Evolutionary conservation across 92 coral and sea anemone genomes (phyloP).

Genomic region (Palythoa caribaeorum): DNA sequence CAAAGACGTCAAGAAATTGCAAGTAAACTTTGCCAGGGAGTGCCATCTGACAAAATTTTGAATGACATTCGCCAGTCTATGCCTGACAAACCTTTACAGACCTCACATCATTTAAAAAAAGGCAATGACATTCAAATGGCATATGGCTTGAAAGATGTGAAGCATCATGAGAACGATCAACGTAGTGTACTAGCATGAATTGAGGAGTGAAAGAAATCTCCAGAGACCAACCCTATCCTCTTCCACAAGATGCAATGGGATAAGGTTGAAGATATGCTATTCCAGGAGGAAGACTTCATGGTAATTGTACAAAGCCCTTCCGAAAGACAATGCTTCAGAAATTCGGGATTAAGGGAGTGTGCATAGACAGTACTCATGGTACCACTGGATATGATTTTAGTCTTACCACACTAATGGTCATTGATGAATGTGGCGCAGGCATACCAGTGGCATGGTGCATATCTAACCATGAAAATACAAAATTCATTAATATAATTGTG

Average conservation of each 20-base stretch:
- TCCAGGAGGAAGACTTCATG: constrained; percentile 54
- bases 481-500: constrained; percentile 52
- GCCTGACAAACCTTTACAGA: constrained; percentile 34
- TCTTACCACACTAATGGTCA: constrained; percentile 58
- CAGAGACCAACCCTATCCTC: constrained; percentile 54
- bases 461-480: constrained; percentile 59
- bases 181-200: constrained; percentile 66
- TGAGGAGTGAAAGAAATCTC: constrained; percentile 52
- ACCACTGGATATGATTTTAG: constrained; percentile 65
- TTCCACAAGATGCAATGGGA: constrained; percentile 66
- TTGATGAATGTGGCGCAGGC: constrained; percentile 71
- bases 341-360: constrained; percentile 54
- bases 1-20: constrained; percentile 64
- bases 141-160: constrained; percentile 48
- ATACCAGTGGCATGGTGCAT: constrained; percentile 72
- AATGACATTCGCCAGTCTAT: constrained; percentile 60
- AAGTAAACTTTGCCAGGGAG: constrained; percentile 62
- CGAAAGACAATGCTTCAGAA: constrained; percentile 57
- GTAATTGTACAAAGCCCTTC: constrained; percentile 46
- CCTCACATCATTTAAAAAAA: constrained; percentile 55
- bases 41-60: constrained; percentile 44
- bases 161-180: constrained; percentile 62
- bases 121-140: constrained; percentile 29
- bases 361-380: constrained; percentile 66
- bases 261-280: constrained; percentile 37